Evolutionary conservation across 2,888 invertebrate species (phyloP).

Genomic region (Gastracanthus pulcherrimus): DNA sequence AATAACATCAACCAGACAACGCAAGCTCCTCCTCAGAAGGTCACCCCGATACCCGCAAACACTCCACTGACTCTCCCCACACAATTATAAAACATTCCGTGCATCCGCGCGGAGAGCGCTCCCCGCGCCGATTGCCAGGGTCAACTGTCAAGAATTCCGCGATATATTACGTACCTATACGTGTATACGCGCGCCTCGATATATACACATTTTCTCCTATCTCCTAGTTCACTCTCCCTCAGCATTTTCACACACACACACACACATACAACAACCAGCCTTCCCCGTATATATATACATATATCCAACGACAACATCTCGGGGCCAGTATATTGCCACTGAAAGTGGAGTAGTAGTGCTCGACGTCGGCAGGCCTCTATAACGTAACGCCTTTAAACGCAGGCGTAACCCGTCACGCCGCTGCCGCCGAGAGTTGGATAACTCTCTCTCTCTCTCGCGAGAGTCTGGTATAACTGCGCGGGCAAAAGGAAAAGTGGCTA

Average conservation of each 20-base stretch:
- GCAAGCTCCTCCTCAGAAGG: no score
- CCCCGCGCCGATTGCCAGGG: constrained; percentile 40
- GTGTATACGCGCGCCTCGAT: no score
- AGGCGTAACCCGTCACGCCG: constrained; percentile 50
- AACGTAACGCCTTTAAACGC: constrained; percentile 48
- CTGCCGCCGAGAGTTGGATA: constrained; percentile 47
- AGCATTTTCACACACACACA: neutral
- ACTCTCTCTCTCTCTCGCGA: constrained; percentile 10
- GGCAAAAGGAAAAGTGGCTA: constrained; percentile 69
- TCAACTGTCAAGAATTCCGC: constrained; percentile 42
- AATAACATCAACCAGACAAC: no score
- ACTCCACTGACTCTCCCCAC: neutral
- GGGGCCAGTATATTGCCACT: no score
- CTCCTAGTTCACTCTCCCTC: neutral
- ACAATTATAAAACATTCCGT: constrained; percentile 31
- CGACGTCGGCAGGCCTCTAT: constrained; percentile 2
- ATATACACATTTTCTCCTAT: constrained; percentile 20
- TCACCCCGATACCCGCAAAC: no score
- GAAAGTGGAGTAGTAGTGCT: constrained; percentile 44
- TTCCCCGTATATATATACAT: neutral
- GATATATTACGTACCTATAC: constrained; percentile 43
- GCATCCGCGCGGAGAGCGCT: neutral
- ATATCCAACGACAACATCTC: constrained; percentile 5
- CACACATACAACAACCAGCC: neutral
- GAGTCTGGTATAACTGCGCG: constrained; percentile 16